Evolutionary conservation across 2,113 vertebrate species (phyloP), one percentile per base, ranked within the genome.

Genomic region (Malurus elegans): DNA sequence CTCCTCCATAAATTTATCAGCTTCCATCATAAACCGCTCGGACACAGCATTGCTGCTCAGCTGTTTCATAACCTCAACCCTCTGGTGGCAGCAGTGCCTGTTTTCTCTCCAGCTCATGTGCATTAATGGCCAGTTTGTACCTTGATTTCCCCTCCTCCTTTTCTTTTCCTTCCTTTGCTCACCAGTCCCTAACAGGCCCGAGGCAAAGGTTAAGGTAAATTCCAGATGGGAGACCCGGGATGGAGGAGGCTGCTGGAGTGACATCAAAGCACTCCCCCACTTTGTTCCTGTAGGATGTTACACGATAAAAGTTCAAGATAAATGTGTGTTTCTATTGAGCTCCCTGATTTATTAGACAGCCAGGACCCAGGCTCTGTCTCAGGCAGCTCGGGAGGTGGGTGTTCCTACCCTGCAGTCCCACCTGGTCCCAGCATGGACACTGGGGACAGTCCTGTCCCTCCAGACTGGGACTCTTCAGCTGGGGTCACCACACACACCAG

Each of bases 201-300:
- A 94, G 71, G 90, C 79, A 91, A 85, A 91, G 74, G 61, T 73
- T 75, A 87, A 88, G 51, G 60, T 50, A 87, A 82, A 86, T 44
- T 81, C 56, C 67, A 74, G 38, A 26, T 61, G 60, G 66, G 34
- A 93, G 40, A 93, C 44, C 58, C 4, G 2, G 32, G 56, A 86
- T 50, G 67, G 42, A 79, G 40, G 72, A 72, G 25, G 26, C 12
- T 60, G 36, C 20, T 90, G 79, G 88, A 90, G 64, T 57, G 32
- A 88, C 58, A 83, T 94, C 90, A 95, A 94, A 93, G 79, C 61
- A 50, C 66, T 88, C 31, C 29, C 60, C 42, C 64, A 40, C 74
- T 79, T 85, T 79, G 78, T 93, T 65, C 91, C 84, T 62, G 34
- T 61, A 73, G 87, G 61, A 65, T 72, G 50, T 75, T 82, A 81